A percentile compares a stretch with the other conserved stretches of the same genome.
Conservation (phyloP, 1,140 invertebrate genomes). For the Diachasmimorpha longicaudata region DNA sequence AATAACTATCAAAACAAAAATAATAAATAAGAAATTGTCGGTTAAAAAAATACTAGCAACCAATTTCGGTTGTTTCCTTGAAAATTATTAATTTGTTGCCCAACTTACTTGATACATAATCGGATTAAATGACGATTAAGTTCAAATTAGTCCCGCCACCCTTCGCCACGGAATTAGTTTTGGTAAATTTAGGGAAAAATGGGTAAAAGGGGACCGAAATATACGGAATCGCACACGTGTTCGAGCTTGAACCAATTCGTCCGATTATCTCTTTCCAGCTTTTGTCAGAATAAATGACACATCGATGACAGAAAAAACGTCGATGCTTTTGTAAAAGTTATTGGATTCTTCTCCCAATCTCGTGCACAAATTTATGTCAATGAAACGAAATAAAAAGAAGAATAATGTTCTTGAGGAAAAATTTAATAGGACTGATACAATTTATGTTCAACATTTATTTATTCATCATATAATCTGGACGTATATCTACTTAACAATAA, state of each 20-base stretch:
- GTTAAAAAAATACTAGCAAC: not conserved
- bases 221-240: conserved; percentile 43
- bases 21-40: not conserved
- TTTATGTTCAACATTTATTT: not conserved
- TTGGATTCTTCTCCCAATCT: too few species aligned
- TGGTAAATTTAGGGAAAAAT: conserved; percentile 33
- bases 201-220: not conserved
- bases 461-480: not conserved
- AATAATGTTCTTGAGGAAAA: too few species aligned
- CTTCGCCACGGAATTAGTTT: conserved; percentile 5
- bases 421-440: too few species aligned
- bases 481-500: not conserved
- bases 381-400: not conserved
- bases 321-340: not conserved
- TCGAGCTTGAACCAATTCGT: conserved; percentile 49
- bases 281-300: not conserved
- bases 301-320: not conserved
- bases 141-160: not conserved
- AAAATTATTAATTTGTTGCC: not conserved
- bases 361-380: too few species aligned
- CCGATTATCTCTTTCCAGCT: conserved; percentile 27
- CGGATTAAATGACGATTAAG: not conserved
- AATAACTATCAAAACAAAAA: not conserved
- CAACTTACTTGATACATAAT: not conserved
- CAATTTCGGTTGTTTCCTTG: conserved; percentile 13